A percentile compares a stretch with the other conserved stretches of the same genome.
phyloP scores from a whole-genome alignment of 2,113 vertebrate species.

The Psittacula cyanocephala region DNA sequence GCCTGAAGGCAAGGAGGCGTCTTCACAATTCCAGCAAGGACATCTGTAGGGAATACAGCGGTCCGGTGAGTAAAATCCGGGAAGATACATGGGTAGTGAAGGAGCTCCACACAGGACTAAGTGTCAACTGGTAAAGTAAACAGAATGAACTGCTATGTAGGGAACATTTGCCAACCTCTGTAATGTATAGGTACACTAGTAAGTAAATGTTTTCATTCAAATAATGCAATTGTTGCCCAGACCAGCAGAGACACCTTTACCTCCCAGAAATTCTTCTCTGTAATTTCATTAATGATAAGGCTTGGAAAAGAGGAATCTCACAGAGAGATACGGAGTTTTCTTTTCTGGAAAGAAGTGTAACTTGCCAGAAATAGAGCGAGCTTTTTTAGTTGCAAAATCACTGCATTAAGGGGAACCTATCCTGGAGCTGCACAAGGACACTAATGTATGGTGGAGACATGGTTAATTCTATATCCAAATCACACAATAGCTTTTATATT shows the following conservation, averaged over 20 bases:
- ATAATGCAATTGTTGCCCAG: neutral
- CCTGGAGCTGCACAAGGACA: neutral
- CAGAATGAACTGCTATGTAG: neutral
- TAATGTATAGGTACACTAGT: neutral
- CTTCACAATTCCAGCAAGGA: neutral
- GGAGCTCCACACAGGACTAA: neutral
- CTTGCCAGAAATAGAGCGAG: neutral
- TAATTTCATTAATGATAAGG: neutral
- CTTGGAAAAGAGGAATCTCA: neutral
- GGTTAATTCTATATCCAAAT: neutral
- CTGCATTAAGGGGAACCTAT: neutral
- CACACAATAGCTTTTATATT: neutral
- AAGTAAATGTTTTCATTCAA: neutral
- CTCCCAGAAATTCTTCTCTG: neutral
- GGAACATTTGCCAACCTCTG: neutral
- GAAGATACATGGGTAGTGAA: neutral
- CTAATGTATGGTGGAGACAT: neutral
- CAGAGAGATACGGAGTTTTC: neutral
- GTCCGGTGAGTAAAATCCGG: conserved; percentile 19
- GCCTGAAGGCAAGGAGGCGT: conserved; percentile 23
- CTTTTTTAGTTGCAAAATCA: neutral
- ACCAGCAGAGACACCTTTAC: neutral
- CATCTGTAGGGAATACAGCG: neutral
- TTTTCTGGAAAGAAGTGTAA: neutral
- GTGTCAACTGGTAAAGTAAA: neutral